Base-by-base conservation (phyloP, 2,888 invertebrate genomes). In the Lepidochrysops patricia region DNA sequence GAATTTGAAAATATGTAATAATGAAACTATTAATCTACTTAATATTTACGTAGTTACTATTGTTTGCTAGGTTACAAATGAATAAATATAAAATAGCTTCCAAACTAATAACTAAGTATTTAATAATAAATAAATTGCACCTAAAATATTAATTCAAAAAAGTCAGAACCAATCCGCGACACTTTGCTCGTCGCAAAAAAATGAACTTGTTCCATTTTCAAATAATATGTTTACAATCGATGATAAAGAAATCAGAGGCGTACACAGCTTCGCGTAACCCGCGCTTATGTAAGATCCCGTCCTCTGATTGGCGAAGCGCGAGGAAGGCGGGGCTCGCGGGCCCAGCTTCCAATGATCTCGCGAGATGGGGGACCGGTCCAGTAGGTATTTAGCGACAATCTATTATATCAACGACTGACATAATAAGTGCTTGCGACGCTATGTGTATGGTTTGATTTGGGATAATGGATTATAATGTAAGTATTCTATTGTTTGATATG, bases 321-420 rank as follows among this genome's bases (percentile, higher is more conserved):
- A 19, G 57, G 57, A 62, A 61, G 74, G 71, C 74, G 76, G 64
- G 75, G 74, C 75, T 66, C 67, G 70, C 69, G 64, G 27, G 65
- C 72, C 61, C 82, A 83, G 83, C 83, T 79, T 82, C 82, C 82
- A 81, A 78, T 82, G 73, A 65, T 69, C 65, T 68, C 60, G 49
- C 63, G 60, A 68, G 65, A 67, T 66, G 65, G 69, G 69, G 66
- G 66, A 67, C 63, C 60, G 65, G 62, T 58, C 61, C 58, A 57
- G 34, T 62, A 60, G 57, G 60, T 65, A 64, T 62, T 37, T 13
- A 58, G 12, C 58, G 57, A 57, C 56, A 34, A 29, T 60, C 25
- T 57, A 62, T 35, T 29, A 52, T 57, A 19, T 26, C n/a, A 19
- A 13, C 6, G 27, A 25, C 49, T 58, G 27, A 48, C 15, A 34